Percentiles rank a stretch among this genome's conserved stretches.
phyloP scores from a whole-genome alignment of 2,888 invertebrate genomes.

The Phortica okadai region DNA sequence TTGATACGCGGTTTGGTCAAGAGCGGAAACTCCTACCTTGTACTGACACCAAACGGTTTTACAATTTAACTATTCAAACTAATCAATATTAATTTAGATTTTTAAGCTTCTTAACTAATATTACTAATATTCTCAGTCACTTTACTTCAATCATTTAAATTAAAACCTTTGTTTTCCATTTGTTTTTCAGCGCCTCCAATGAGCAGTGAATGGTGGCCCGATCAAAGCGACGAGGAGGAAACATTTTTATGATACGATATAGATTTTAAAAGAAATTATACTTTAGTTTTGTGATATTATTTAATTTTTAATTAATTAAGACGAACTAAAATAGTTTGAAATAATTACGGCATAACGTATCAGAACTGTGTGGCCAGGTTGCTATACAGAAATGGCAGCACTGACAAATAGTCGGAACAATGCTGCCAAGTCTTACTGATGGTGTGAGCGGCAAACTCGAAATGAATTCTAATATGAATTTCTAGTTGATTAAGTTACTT shows the following conservation, averaged over 20 bases:
- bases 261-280: neutral
- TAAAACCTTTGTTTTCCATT: neutral
- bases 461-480: no score
- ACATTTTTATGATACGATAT: constrained; percentile 42
- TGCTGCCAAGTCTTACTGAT: neutral
- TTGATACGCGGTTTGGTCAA: constrained; percentile 81
- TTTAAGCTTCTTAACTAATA: neutral
- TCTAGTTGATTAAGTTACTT: no score
- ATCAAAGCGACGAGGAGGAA: constrained; percentile 30
- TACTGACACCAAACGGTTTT: constrained; percentile 81
- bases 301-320: constrained; percentile 17
- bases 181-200: constrained; percentile 61
- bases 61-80: constrained; percentile 67
- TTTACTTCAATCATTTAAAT: neutral
- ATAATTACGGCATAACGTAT: neutral
- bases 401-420: neutral
- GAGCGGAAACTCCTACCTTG: constrained; percentile 82
- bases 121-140: neutral
- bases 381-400: neutral
- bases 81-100: constrained; percentile 22
- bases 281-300: constrained; percentile 16
- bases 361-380: neutral
- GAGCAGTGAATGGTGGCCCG: constrained; percentile 34
- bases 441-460: no score
- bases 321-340: neutral